Percentiles rank a stretch among this genome's conserved stretches.
Evolutionary conservation across 2,113 vertebrate species (phyloP).

Genomic region (Gnathonemus echidnorhynchus): DNA sequence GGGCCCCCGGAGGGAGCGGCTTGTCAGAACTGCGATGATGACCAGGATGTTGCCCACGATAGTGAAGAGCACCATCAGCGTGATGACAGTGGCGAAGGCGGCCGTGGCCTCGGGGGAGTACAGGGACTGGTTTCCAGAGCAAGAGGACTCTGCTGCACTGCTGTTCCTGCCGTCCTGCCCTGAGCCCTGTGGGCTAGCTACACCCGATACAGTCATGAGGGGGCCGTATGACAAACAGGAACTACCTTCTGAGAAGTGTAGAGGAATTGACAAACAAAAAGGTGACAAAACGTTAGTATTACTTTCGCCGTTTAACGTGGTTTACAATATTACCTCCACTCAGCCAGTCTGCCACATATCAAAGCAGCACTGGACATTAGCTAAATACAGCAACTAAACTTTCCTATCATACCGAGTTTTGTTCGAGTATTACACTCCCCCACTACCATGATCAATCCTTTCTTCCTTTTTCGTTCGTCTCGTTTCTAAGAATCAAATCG

Average conservation of each 20-base stretch:
- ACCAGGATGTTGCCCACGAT: constrained; percentile 83
- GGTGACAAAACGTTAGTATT: background rate
- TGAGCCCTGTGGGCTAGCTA: constrained; percentile 43
- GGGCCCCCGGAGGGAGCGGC: constrained; percentile 61
- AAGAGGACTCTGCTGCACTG: constrained; percentile 27
- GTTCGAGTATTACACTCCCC: background rate
- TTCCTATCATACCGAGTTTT: background rate
- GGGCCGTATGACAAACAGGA: background rate
- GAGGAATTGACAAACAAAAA: background rate
- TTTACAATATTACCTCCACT: background rate
- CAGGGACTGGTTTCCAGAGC: constrained; percentile 54
- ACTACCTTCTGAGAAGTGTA: background rate
- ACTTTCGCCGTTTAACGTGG: background rate
- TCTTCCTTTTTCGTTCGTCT: background rate
- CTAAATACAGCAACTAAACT: background rate
- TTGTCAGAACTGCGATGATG: constrained; percentile 80
- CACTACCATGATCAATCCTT: background rate
- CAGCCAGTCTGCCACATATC: background rate
- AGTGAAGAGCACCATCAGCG: constrained; percentile 82
- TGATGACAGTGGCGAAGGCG: constrained; percentile 69
- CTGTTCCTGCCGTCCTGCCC: constrained; percentile 53
- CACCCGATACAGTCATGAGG: constrained; percentile 45
- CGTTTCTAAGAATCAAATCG: background rate
- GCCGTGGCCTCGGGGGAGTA: constrained; percentile 72
- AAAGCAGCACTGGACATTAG: constrained; percentile 18